Base-by-base conservation (phyloP, 2,888 invertebrate genomes). In the Drosophila differens region DNA sequence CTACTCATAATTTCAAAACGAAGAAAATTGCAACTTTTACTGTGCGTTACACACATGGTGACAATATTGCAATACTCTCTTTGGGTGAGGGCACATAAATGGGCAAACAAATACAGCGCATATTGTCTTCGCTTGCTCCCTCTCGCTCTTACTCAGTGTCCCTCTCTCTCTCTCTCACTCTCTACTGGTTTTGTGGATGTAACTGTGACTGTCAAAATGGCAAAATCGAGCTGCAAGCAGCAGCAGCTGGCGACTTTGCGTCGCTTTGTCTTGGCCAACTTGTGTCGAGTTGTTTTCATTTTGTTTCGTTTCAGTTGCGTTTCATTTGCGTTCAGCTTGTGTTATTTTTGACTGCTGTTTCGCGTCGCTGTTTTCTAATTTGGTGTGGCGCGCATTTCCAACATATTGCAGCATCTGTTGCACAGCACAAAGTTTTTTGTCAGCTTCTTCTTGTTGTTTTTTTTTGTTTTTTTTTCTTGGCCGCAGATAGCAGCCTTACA, bases 321-420 rank as follows among this genome's bases (percentile, higher is more conserved):
- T 52, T 39, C 44, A 32, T 52, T 58, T 60, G n/a, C n/a, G 37
- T 37, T 54, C 10, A 22, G 68, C 39, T 55, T 28, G n/a, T 44
- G 33, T 33, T 35, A 22, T 67, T 67, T 52, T 44, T 33, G 57
- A 55, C 66, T 57, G 67, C 60, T 76, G 47, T 67, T 70, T 62
- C 58, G 22, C 12, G 19, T 30, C 47, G 47, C 64, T 76, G 54
- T 74, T 82, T 80, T 82, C 74, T 82, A 82, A 80, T 82, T 79
- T 82, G 51, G 78, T 76, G 57, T 65, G 73, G 55, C 52, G 64
- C 73, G 58, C 58, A 69, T 76, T 74, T 74, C 60, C 79, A 82
- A 66, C 81, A 90, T 79, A 90, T 85, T 90, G 83, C 84, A 82
- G 79, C 87, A 87, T 90, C 89, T 87, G 87, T 87, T 87, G 91